phyloP scores from a whole-genome alignment of 35 echinoderm and acorn worm species.

The Holothuria glaberrima region DNA sequence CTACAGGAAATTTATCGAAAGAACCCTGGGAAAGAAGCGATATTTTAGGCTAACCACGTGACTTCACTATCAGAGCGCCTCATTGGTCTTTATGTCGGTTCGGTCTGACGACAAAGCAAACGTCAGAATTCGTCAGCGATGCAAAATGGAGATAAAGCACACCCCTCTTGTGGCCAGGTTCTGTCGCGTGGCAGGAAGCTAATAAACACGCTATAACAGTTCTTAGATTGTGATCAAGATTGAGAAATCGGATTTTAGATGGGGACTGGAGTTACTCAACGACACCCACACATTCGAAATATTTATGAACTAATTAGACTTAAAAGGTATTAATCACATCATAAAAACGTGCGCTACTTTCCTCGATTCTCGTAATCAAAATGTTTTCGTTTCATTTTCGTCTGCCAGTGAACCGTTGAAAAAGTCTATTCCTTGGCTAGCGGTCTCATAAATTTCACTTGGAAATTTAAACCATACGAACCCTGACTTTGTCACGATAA shows the following conservation, averaged over 20 bases:
- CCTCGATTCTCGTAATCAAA: not conserved
- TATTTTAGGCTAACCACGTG: too few relatives aligned
- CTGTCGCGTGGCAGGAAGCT: conserved; percentile 21
- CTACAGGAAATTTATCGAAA: too few relatives aligned
- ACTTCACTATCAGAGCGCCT: not conserved
- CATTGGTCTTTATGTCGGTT: conserved; percentile 13
- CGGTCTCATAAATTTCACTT: too few relatives aligned
- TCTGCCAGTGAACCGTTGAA: conserved; percentile 26
- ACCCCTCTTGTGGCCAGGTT: not conserved
- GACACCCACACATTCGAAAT: not conserved
- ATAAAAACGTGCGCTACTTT: conserved; percentile 38
- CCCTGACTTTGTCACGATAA: too few relatives aligned
- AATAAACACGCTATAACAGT: conserved; percentile 6
- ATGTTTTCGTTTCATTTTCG: conserved; percentile 18
- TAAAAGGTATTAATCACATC: conserved; percentile 31
- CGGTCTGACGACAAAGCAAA: conserved; percentile 18
- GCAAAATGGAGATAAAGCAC: conserved; percentile 24
- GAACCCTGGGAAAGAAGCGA: too few relatives aligned
- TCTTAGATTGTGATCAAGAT: too few relatives aligned
- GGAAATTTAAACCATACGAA: too few relatives aligned
- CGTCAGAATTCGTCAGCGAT: not conserved
- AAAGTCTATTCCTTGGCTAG: too few relatives aligned
- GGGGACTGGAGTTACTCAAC: conserved; percentile 15
- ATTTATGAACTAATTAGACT: conserved; percentile 42
- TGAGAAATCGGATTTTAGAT: too few relatives aligned